Evolutionary conservation across 2,797 vertebrate species (phyloP), one percentile per base, ranked within the genome.

Genomic region (Schizothorax lantsangensis): DNA sequence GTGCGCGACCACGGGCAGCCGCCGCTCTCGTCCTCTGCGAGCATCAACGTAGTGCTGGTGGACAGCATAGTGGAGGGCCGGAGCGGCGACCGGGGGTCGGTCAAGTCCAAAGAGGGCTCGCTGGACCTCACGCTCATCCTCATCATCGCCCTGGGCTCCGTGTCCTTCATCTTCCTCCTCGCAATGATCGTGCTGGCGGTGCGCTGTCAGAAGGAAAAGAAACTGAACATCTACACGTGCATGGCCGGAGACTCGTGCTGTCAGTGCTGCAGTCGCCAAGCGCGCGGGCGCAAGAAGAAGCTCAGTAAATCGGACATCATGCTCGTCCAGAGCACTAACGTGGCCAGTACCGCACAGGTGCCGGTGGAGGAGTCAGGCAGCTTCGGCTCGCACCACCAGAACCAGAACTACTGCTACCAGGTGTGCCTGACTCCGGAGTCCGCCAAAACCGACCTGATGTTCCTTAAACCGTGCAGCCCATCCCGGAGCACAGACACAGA

Each of bases 251-350:
- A 99, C 64, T 98, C 74, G 81, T 90, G 89, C 74, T 93, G 97
- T 90, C 95, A 96, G 40, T 97, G 97, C 71, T 98, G 98, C 66
- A 96, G 97, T 91, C 94, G 97, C 26, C 96, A 97, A 89, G 96
- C 96, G 79, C 94, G 98, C 72, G 97, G 91, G 91, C 97, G 89
- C 97, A 87, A 98, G 94, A 99, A 99, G 93, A 99, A 99, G 90
- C 96, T 99, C 91, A 99, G 97, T 86, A 99, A 99, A 91, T 98
- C 98, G n/a, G 98, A 99, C 95, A 99, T 99, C 91, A 99, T 99
- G 97, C 92, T 99, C 84, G 98, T 99, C 49, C 98, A 98, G 94
- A 99, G 97, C 94, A 95, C 97, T 89, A 97, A 96, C 79, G 96
- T 96, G 45, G 95, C 96, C 81, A 93, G 96, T 84, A 79, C 96